phyloP scores from a whole-genome alignment of 2,888 invertebrate species.

The Philhelius pedissequus region DNA sequence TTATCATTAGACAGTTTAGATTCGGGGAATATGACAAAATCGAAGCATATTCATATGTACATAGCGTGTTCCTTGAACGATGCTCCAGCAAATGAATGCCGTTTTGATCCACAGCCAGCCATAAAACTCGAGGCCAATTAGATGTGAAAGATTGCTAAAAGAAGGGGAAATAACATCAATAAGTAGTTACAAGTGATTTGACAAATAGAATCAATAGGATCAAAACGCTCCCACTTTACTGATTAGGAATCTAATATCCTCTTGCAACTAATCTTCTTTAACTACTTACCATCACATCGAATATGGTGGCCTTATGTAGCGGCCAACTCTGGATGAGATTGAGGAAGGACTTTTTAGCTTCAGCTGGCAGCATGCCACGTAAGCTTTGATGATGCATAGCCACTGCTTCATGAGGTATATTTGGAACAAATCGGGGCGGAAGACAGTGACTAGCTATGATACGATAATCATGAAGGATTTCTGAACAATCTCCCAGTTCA shows the following conservation, averaged over 20 bases:
- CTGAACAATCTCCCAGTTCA: constrained; percentile 91
- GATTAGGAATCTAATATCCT: too few relatives aligned
- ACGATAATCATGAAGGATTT: constrained; percentile 83
- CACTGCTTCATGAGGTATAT: constrained; percentile 89
- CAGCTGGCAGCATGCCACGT: constrained; percentile 90
- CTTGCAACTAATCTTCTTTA: neutral
- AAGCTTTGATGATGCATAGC: constrained; percentile 94
- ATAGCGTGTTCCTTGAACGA: constrained; percentile 91
- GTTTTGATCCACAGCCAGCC: constrained; percentile 95
- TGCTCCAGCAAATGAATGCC: constrained; percentile 94
- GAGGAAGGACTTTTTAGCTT: constrained; percentile 94
- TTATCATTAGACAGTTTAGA: constrained; percentile 94
- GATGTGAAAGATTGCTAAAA: constrained; percentile 95
- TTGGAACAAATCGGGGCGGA: constrained; percentile 89
- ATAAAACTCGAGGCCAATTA: constrained; percentile 94
- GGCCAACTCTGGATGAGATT: constrained; percentile 97
- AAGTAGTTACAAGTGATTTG: neutral
- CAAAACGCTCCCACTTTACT: neutral
- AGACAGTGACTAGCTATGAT: constrained; percentile 89
- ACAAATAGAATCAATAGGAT: neutral
- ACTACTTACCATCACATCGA: constrained; percentile 91
- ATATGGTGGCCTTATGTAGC: constrained; percentile 93
- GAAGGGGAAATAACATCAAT: neutral
- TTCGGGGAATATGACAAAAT: constrained; percentile 95
- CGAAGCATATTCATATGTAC: constrained; percentile 93